Base-by-base conservation (phyloP, 2,113 vertebrate genomes). In the Scartelaos histophorus region DNA sequence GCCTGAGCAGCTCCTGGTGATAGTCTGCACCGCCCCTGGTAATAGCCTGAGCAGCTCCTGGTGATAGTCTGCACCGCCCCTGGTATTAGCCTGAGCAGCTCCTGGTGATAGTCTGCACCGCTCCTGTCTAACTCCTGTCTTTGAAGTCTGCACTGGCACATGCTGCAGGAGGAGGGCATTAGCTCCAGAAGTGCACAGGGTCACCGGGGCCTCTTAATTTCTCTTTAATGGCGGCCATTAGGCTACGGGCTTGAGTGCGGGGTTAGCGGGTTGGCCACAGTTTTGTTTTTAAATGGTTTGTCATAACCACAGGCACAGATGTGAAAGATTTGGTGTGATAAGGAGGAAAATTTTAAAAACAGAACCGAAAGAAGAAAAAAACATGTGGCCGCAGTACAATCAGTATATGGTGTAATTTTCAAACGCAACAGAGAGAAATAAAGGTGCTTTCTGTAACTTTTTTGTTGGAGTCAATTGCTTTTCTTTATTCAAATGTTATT, bases 161-260 rank as follows among this genome's bases (percentile, higher is more conserved):
- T 66, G 49, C 58, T 66, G 69, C 57, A 69, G 75, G 85, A 85
- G 85, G 72, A 80, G 70, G 60, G 74, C 17, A 73, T 58, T 38
- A 67, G 49, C 53, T 60, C 35, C 45, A 62, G 65, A 54, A 78
- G 71, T 74, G 64, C 61, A n/a, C 70, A 76, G 47, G 67, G 76
- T 83, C 87, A 81, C 74, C 74, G 85, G 86, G 84, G 70, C 79
- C 81, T 81, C 73, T 80, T 90, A 81, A 91, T 90, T 87, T 91
- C 64, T 68, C 34, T 83, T 82, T 86, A 89, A 85, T 86, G 76
- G 70, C 69, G 66, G 68, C 73, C 84, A 86, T 87, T 90, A 88
- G 70, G 46, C 61, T 71, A 58, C 17, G 73, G 57, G 66, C 66
- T 51, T 51, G 67, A 79, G 74, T 67, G 72, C 60, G 43, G 38